These are phyloP conservation scores for Colinus virginianus DNA, from an alignment of 2,113 vertebrate genomes.

Conservation along the genomic window DNA sequence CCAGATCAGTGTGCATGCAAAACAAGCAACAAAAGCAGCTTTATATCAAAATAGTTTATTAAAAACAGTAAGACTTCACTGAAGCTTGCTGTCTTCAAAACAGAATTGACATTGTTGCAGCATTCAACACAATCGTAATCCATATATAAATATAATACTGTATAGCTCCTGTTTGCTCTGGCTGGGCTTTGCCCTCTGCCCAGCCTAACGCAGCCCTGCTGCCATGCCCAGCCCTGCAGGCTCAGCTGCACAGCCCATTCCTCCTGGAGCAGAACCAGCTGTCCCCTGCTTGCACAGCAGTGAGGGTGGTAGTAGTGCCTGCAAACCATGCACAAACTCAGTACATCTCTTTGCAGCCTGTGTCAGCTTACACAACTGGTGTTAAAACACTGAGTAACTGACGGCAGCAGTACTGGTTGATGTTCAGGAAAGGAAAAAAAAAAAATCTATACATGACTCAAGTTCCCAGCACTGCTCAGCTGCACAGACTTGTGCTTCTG, in stretches of 20 bases:
- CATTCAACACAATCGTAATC: slow-evolving; percentile 47
- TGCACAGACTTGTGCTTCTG: background rate
- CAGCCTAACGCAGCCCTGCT: background rate
- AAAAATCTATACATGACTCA: background rate
- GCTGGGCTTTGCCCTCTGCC: background rate
- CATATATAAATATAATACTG: slow-evolving; percentile 26
- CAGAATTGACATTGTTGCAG: slow-evolving; percentile 52
- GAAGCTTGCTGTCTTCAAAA: slow-evolving; percentile 76
- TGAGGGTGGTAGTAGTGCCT: background rate
- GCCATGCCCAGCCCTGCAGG: background rate
- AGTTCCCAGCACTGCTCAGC: slow-evolving; percentile 17
- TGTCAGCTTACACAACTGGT: background rate
- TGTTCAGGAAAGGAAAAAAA: slow-evolving; percentile 43
- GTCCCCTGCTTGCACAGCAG: background rate
- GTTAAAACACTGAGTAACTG: background rate
- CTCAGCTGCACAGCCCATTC: background rate
- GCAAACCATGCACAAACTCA: background rate
- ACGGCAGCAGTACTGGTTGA: background rate
- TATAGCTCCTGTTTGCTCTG: background rate
- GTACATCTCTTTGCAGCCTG: background rate
- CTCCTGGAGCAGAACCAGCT: background rate
- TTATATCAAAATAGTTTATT: slow-evolving; percentile 85
- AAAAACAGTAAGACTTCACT: slow-evolving; percentile 73
- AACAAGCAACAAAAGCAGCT: background rate
- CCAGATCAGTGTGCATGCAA: background rate